Base-by-base conservation (phyloP, 37 sponge, comb jelly and placozoan species). In the Diacarnus erythraeanus region DNA sequence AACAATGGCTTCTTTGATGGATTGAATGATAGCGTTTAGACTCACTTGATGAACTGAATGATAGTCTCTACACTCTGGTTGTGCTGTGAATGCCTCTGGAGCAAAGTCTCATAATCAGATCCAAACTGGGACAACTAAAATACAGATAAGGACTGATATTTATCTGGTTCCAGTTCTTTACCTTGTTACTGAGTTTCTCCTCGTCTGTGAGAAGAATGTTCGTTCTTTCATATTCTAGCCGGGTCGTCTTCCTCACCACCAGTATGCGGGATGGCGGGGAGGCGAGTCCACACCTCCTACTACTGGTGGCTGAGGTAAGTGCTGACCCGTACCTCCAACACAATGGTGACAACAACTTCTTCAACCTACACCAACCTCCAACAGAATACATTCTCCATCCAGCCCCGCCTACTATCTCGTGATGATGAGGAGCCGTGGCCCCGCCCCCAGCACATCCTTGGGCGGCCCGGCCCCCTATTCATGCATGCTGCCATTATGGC, bases 61-160 rank as follows among this genome's bases (percentile, higher is more conserved):
- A 91, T 66, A 21, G 75, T 58, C 38, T 80, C 58, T 64, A 92
- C 21, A 58, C 74, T 80, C 9, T 35, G 29, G 15, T 57, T 58
- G 66, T 92, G 92, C 10, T 38, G 37, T 25, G 47, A 12, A 23
- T 84, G 88, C 37, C 85, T 69, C 36, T 66, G 43, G 44, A 54
- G 58, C 27, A 92, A 81, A 10, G 67, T 41, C 26, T 86, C 76
- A 73, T 83, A 86, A 42, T 91, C 87, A 18, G 84, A 78, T 9
- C 91, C 91, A 31, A 70, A 20, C 56, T 35, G 21, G 22, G 76
- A 39, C 22, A 85, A 74, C 91, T 84, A 47, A 36, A 8, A 17
- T 17, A 20, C 56, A 20, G 10, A 54, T 54, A 20, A 26, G 26
- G 4, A 60, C 69, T 27, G 38, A 10, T 27, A 31, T 72, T 27